Base-by-base conservation (phyloP, 2,888 invertebrate species). In the Seira sanloemensis region DNA sequence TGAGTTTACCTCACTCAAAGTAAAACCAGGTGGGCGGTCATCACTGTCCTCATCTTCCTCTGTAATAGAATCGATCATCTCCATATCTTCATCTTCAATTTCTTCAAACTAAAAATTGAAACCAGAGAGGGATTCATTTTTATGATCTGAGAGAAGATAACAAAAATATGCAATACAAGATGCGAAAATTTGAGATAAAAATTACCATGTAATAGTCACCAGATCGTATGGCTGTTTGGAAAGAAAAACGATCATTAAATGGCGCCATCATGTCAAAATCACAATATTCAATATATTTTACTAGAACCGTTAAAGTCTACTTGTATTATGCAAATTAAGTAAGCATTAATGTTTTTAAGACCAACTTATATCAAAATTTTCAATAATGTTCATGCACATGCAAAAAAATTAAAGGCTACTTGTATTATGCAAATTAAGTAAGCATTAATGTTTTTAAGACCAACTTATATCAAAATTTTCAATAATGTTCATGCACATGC, bases 21-120 rank as follows among this genome's bases (percentile, higher is more conserved):
- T 91, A 46, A 91, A 90, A 23, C 90, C 90, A 27, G 89, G 84
- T 7, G 88, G 88, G 24, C 88, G 88, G 37, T 93, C 93, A 67
- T 90, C 89, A 85, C 93, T 93, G 65, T 91, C 91, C 25, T 94
- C 93, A 24, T 93, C 93, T 27, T 93, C 93, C 65, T 94, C 93
- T 54, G 88, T 87, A 24, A 88, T 89, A 74, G 88, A 89, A 73
- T 90, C 90, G 85, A 89, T 90, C 87, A 90, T 89, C 26, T 93
- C 88, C 85, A 89, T 86, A 71, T 96, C 95, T 82, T 96, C 95
- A 89, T 96, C 96, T 90, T 96, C 95, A 90, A 96, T 94, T 89
- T 98, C 98, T 90, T 98, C 98, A 92, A 99, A 99, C 97, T 69
- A 26, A 2, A 19, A 69, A n/a, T n/a, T n/a, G n/a, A n/a, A n/a